Evolutionary conservation across 2,797 vertebrate species (phyloP).

Genomic region (Labeo calbasu): DNA sequence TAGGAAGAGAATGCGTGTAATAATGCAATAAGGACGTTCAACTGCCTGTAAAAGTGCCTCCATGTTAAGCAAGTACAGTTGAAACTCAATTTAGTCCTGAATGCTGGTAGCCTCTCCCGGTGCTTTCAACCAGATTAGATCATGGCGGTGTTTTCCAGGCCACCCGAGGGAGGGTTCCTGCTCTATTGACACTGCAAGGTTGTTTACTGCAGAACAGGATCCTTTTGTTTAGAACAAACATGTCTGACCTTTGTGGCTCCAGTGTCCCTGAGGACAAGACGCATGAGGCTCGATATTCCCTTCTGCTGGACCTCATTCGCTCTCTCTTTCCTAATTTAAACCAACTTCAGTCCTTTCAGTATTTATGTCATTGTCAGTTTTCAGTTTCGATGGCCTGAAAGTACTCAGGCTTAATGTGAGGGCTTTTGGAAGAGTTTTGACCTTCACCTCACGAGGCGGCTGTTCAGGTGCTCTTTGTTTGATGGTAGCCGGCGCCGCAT

Average conservation of each 20-base stretch:
- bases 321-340: constrained; percentile 17
- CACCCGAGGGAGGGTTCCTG: constrained; percentile 23
- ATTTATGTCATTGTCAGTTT: constrained; percentile 34
- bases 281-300: constrained; percentile 30
- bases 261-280: constrained; percentile 19
- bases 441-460: not conserved
- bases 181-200: constrained; percentile 32
- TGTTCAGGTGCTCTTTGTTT: constrained; percentile 45
- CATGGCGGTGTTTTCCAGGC: constrained; percentile 31
- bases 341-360: constrained; percentile 11
- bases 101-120: constrained; percentile 11
- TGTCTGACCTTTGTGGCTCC: constrained; percentile 39
- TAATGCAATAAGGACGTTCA: constrained; percentile 15
- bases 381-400: constrained; percentile 16
- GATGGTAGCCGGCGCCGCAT: constrained; percentile 26
- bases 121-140: constrained; percentile 43
- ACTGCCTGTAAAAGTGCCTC: constrained; percentile 32
- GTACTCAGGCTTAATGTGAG: not conserved
- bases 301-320: constrained; percentile 23
- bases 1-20: constrained; percentile 26
- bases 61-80: constrained; percentile 32
- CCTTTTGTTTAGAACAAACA: constrained; percentile 48
- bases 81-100: constrained; percentile 43
- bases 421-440: not conserved
- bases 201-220: constrained; percentile 46